A percentile compares a stretch with the other conserved stretches of the same genome.
phyloP scores from a whole-genome alignment of 2,113 vertebrate genomes.

The Crotalus viridis region DNA sequence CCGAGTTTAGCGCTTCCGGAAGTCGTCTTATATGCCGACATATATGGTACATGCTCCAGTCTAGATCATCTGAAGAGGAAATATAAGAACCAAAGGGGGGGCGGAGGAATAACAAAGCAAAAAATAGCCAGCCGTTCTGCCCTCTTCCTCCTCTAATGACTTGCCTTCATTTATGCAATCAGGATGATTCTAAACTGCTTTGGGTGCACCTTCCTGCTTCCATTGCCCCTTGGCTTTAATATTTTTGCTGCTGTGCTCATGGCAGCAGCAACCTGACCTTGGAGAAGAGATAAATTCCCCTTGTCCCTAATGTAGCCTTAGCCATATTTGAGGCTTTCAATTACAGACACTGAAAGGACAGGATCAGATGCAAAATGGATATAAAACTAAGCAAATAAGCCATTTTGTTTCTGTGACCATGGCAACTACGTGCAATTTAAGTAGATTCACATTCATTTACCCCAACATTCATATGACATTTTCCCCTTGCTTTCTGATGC shows the following conservation, averaged over 20 bases:
- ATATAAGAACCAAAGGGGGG: background rate
- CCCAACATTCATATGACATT: constrained; percentile 22
- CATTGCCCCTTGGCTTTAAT: background rate
- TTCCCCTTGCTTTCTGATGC: background rate
- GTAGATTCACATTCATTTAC: constrained; percentile 1
- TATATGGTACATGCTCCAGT: background rate
- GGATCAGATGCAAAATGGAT: constrained; percentile 23
- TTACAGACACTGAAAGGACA: constrained; percentile 27
- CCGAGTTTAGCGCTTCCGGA: too few relatives aligned
- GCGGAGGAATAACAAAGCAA: background rate
- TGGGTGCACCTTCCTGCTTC: background rate
- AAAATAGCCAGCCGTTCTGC: background rate
- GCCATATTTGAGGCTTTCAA: background rate
- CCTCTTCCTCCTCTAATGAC: background rate
- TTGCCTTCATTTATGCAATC: background rate
- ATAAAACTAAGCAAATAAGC: constrained; percentile 17
- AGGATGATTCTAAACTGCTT: background rate
- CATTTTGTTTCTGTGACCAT: background rate
- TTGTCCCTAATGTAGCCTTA: background rate
- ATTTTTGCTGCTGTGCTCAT: background rate
- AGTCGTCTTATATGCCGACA: too few relatives aligned
- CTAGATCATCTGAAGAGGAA: background rate
- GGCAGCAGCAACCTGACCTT: background rate
- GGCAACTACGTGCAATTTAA: background rate
- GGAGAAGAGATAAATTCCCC: background rate